These are phyloP conservation scores for Microcebus lehilahytsara DNA, from an alignment of 2,113 vertebrate genomes.

Conservation along the genomic window DNA sequence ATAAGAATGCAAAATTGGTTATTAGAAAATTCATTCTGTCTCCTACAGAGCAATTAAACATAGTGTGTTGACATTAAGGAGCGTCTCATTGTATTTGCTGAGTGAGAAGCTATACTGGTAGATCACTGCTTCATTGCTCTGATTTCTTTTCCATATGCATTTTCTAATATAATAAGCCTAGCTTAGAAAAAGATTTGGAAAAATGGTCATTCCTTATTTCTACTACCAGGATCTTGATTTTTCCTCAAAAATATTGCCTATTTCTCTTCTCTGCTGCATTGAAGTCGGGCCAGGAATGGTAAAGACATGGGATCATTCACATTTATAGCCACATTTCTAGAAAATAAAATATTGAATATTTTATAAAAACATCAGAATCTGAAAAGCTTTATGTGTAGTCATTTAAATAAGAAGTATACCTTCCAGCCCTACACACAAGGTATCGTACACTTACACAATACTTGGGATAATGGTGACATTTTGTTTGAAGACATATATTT, in stretches of 20 bases:
- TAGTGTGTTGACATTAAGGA: neutral
- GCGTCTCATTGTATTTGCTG: constrained; percentile 20
- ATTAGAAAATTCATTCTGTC: constrained; percentile 42
- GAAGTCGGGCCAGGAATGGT: neutral
- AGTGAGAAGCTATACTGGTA: neutral
- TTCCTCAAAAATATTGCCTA: neutral
- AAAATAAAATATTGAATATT: neutral
- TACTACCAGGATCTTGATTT: neutral
- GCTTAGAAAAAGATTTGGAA: neutral
- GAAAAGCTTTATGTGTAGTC: neutral
- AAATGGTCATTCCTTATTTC: neutral
- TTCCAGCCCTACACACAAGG: fast-evolving
- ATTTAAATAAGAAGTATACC: neutral
- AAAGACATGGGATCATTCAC: neutral
- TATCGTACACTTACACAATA: neutral
- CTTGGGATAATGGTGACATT: neutral
- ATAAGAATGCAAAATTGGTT: constrained; percentile 47
- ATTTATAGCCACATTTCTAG: neutral
- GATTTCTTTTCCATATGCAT: neutral
- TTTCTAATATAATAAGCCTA: neutral
- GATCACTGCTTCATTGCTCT: neutral
- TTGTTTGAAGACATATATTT: neutral
- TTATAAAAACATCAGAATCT: neutral
- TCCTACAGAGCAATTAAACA: constrained; percentile 35
- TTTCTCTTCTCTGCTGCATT: neutral